phyloP scores from a whole-genome alignment of 2,888 invertebrate genomes.

The Schizaphis graminum region DNA sequence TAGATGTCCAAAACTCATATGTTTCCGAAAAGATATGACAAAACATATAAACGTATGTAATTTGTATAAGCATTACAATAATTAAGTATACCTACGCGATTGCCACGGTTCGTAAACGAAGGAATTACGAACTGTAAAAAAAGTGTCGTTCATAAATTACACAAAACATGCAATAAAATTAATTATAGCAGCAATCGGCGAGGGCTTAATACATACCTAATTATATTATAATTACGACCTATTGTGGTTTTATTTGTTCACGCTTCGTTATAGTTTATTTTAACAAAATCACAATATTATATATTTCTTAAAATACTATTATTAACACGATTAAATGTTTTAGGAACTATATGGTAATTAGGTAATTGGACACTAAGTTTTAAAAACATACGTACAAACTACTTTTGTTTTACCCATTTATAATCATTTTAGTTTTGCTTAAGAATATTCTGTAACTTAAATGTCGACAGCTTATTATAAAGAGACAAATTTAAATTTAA shows the following conservation, averaged over 20 bases:
- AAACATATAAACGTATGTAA: slow-evolving; percentile 39
- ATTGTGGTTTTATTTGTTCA: neutral
- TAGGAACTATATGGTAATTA: neutral
- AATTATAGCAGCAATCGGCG: neutral
- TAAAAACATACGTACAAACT: neutral
- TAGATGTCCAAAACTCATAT: slow-evolving; percentile 55
- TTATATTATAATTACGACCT: neutral
- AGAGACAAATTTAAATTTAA: neutral
- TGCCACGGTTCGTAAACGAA: slow-evolving; percentile 52
- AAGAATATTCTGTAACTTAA: neutral
- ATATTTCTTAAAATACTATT: neutral
- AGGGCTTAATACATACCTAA: neutral
- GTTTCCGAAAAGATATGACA: slow-evolving; percentile 38
- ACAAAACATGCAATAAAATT: neutral
- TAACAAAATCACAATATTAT: neutral
- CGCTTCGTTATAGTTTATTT: neutral
- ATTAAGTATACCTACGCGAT: slow-evolving; percentile 50
- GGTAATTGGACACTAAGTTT: neutral
- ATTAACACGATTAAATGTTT: neutral
- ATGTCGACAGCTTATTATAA: neutral
- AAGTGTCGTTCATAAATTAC: slow-evolving; percentile 16
- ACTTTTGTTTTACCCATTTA: neutral
- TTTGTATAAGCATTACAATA: slow-evolving; percentile 56
- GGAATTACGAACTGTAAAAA: slow-evolving; percentile 28
- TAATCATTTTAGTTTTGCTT: neutral